phyloP scores from a whole-genome alignment of 2,797 vertebrate genomes.

The Acipenser oxyrinchus region DNA sequence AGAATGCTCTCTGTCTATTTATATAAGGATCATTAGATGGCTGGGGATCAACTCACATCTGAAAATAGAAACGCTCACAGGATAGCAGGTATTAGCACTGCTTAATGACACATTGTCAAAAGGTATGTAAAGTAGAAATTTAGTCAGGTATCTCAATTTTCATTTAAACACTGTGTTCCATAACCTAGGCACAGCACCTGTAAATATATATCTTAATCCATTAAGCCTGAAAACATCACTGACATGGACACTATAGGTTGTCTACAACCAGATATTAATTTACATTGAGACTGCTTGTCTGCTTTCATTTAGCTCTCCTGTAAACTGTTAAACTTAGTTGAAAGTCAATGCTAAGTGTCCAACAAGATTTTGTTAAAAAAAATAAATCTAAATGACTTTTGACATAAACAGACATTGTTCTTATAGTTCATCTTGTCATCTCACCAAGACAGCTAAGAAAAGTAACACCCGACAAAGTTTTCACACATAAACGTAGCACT shows the following conservation, averaged over 20 bases:
- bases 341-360: too few relatives aligned
- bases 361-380: too few relatives aligned
- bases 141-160: constrained; percentile 48
- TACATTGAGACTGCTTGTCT: constrained; percentile 14
- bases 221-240: constrained; percentile 50
- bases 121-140: constrained; percentile 53
- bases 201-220: constrained; percentile 62
- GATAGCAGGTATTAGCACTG: constrained; percentile 46
- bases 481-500: too few relatives aligned
- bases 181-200: constrained; percentile 40
- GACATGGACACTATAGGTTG: constrained; percentile 28
- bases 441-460: too few relatives aligned
- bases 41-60: constrained; percentile 33
- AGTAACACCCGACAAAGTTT: too few relatives aligned
- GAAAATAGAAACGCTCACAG: constrained; percentile 54
- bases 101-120: constrained; percentile 54
- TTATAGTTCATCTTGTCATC: too few relatives aligned
- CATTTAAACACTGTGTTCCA: constrained; percentile 38
- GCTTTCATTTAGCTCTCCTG: not conserved
- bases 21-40: constrained; percentile 43
- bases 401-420: too few relatives aligned
- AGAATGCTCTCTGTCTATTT: constrained; percentile 52
- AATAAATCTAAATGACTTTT: too few relatives aligned
- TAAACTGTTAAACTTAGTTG: constrained; percentile 11
- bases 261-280: constrained; percentile 22